Base-by-base conservation (phyloP, 1,140 invertebrate species). In the Linepithema humile region DNA sequence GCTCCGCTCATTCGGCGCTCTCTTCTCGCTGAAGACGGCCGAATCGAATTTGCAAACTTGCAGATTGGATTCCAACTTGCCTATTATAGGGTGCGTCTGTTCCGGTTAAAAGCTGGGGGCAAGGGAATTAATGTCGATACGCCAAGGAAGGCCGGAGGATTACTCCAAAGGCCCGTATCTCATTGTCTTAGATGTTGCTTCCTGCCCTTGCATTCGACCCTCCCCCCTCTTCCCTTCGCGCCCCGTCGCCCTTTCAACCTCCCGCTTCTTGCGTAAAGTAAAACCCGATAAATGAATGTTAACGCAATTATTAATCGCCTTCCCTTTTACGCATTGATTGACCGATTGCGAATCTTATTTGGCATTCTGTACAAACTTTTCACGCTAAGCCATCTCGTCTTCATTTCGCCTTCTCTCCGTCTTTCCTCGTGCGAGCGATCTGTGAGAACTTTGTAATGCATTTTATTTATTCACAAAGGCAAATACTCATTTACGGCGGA, bases 11-110 rank as follows among this genome's bases (percentile, higher is more conserved):
- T 80, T 85, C 73, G 43, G 32, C 45, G 77, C 86, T 86, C 88
- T 89, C 75, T 80, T 55, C 40, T 86, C 87, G 85, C 86, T 75
- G 55, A 89, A 90, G 85, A 90, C 89, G 85, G 88, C 82, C 90
- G 94, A 94, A 94, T 94, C 93, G 94, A 94, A 94, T 94, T 94
- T 94, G 92, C 94, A 94, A 94, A 94, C 93, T 94, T 94, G 94
- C 94, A 94, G 94, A 94, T 94, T 94, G 94, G 93, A 94, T 94
- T 94, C 93, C 94, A 94, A 94, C 94, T 94, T 94, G 94, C 93
- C 94, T 94, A 94, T 94, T 94, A 94, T 93, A 94, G 94, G 94
- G 94, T 94, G 93, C 93, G 94, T 94, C 94, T 94, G 94, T 94
- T 94, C 92, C 94, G 94, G 93, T 94, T 94, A 94, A 94, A 94